These are phyloP conservation scores for Cosmorhoe ocellata DNA, from an alignment of 2,888 invertebrate species.

Conservation along the genomic window DNA sequence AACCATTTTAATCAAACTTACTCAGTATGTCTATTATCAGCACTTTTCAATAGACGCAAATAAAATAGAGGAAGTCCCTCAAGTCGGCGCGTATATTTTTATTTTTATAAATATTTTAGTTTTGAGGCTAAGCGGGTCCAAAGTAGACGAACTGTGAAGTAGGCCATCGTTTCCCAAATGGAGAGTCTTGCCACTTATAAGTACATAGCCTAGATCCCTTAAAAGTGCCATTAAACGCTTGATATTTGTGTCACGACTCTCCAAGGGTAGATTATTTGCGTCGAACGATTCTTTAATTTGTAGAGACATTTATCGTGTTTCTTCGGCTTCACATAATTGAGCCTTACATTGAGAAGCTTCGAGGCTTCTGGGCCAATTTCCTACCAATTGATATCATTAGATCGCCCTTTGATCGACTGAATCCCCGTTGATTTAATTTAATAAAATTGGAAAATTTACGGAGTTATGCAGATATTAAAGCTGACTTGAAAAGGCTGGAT, in stretches of 20 bases:
- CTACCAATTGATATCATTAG: slow-evolving; percentile 67
- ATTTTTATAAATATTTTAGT: no score
- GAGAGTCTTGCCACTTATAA: background rate
- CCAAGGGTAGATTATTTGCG: slow-evolving; percentile 55
- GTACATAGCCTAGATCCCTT: slow-evolving; percentile 17
- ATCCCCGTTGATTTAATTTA: slow-evolving; percentile 64
- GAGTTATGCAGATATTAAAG: slow-evolving; percentile 35
- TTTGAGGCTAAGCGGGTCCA: background rate
- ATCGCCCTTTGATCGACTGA: slow-evolving; percentile 64
- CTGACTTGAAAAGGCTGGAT: slow-evolving; percentile 28
- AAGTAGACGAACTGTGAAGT: background rate
- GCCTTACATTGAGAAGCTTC: slow-evolving; percentile 44
- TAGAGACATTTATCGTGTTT: slow-evolving; percentile 69
- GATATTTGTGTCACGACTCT: slow-evolving; percentile 46
- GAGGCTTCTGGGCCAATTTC: slow-evolving; percentile 62
- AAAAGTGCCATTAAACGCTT: slow-evolving; percentile 20
- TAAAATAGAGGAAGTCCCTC: no score
- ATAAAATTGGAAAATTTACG: slow-evolving; percentile 54
- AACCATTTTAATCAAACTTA: no score
- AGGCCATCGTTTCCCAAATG: background rate
- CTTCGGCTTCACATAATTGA: slow-evolving; percentile 74
- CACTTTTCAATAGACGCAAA: no score
- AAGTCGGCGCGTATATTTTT: no score
- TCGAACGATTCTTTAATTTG: slow-evolving; percentile 75
- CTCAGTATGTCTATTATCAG: no score